Evolutionary conservation across 1,140 invertebrate genomes (phyloP).

Genomic region (Bombus breviceps): DNA sequence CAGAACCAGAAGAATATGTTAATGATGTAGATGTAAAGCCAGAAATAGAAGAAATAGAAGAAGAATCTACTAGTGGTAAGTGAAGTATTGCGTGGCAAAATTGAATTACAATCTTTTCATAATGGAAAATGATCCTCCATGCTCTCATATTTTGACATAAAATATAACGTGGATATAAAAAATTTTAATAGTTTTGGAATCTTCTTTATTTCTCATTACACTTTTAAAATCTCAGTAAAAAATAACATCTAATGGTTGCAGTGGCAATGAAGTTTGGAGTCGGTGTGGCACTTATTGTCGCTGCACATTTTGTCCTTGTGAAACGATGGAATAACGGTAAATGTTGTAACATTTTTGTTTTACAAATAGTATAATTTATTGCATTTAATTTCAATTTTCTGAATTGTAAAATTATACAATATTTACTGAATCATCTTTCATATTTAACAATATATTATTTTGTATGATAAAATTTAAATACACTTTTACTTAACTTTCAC

Average conservation of each 20-base stretch:
- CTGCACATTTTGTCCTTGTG: slow-evolving; percentile 89
- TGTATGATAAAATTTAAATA: not conserved
- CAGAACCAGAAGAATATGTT: slow-evolving; percentile 74
- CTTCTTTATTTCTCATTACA: slow-evolving; percentile 28
- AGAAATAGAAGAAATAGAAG: slow-evolving; percentile 72
- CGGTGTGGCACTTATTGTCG: slow-evolving; percentile 89
- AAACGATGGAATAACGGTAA: slow-evolving; percentile 83
- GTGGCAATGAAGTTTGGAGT: slow-evolving; percentile 91
- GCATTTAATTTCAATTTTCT: not conserved
- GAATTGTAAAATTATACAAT: not conserved
- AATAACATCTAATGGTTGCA: slow-evolving; percentile 84
- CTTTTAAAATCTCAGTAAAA: slow-evolving; percentile 46
- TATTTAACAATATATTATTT: not conserved
- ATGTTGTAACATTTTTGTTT: slow-evolving; percentile 49
- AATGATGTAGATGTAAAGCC: slow-evolving; percentile 68
- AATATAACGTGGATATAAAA: slow-evolving; percentile 18
- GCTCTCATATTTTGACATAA: slow-evolving; percentile 41
- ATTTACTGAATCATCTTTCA: not conserved
- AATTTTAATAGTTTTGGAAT: slow-evolving; percentile 5
- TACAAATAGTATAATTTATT: slow-evolving; percentile 5
- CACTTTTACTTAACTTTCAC: not conserved
- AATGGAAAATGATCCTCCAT: slow-evolving; percentile 56
- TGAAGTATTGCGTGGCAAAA: slow-evolving; percentile 17
- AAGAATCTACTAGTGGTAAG: slow-evolving; percentile 78
- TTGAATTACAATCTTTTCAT: not conserved